A percentile compares a stretch with the other conserved stretches of the same genome.
Evolutionary conservation across 2,888 invertebrate genomes (phyloP).

Genomic region (Lasioglossum oenotherae): DNA sequence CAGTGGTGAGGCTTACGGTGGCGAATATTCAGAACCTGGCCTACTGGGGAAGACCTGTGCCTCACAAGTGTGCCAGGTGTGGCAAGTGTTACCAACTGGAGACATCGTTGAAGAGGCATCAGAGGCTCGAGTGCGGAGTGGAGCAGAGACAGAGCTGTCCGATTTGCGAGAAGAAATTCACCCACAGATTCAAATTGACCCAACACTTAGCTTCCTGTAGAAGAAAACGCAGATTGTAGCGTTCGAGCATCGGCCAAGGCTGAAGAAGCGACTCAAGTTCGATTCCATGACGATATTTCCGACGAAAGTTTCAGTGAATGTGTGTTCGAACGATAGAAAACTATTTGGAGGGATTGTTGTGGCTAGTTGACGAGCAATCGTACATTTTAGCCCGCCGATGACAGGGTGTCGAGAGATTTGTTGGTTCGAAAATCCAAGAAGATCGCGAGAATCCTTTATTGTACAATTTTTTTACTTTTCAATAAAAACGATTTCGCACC

Average conservation of each 20-base stretch:
- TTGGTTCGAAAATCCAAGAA: background rate
- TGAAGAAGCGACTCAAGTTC: background rate
- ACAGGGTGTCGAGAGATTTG: background rate
- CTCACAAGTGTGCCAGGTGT: conserved; percentile 69
- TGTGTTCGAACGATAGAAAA: background rate
- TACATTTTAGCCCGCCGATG: background rate
- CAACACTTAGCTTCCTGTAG: conserved; percentile 67
- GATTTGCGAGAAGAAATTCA: conserved; percentile 74
- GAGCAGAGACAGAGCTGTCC: conserved; percentile 75
- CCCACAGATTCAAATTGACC: conserved; percentile 71
- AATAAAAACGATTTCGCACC: conserved; percentile 43
- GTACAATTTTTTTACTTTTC: conserved; percentile 35
- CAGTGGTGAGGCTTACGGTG: conserved; percentile 68
- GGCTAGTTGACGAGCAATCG: too few species aligned
- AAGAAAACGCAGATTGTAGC: conserved; percentile 45
- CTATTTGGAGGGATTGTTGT: background rate
- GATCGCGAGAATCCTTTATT: background rate
- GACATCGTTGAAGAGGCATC: conserved; percentile 72
- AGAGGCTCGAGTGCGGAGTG: conserved; percentile 75
- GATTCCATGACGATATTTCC: background rate
- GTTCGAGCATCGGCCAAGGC: background rate
- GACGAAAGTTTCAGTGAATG: background rate
- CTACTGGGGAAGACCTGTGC: conserved; percentile 52
- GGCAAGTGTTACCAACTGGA: conserved; percentile 68
- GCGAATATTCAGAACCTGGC: conserved; percentile 65